Conservation (phyloP, 2,797 vertebrate species). For the Peromyscus attwateri region DNA sequence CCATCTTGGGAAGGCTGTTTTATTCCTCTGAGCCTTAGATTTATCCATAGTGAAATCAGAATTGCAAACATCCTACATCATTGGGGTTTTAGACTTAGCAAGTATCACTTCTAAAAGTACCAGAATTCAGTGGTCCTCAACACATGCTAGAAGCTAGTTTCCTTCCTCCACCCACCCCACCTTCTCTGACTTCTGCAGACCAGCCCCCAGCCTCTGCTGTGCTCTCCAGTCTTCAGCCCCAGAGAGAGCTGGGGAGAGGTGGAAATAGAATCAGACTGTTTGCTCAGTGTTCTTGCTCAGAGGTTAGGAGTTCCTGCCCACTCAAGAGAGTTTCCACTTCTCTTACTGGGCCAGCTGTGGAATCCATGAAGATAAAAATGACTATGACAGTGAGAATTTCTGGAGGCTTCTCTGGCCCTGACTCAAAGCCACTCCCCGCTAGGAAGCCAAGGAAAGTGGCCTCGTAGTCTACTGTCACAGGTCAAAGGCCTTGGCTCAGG, state of each 20-base stretch:
- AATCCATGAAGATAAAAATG: constrained; percentile 76
- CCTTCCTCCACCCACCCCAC: not conserved
- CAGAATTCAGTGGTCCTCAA: not conserved
- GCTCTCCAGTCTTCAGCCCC: not conserved
- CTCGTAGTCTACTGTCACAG: constrained; percentile 71
- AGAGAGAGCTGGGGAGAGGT: not conserved
- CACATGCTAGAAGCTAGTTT: not conserved
- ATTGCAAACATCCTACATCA: not conserved
- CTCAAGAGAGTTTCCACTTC: constrained; percentile 76
- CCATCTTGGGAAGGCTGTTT: not conserved
- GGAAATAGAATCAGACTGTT: constrained; percentile 9
- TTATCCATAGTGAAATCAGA: not conserved
- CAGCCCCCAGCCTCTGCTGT: not conserved
- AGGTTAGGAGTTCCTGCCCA: constrained; percentile 76
- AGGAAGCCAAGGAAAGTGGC: constrained; percentile 70
- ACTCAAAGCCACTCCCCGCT: constrained; percentile 77
- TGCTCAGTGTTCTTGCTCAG: constrained; percentile 65
- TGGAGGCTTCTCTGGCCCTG: constrained; percentile 79
- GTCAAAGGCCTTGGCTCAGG: no score
- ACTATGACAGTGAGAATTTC: constrained; percentile 86
- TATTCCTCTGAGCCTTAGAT: not conserved
- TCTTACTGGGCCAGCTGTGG: constrained; percentile 76
- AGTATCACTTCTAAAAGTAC: not conserved
- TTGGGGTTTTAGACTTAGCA: not conserved
- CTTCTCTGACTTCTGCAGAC: not conserved